Conservation (phyloP, 2,797 vertebrate genomes). For the Crocidura indochinensis region DNA sequence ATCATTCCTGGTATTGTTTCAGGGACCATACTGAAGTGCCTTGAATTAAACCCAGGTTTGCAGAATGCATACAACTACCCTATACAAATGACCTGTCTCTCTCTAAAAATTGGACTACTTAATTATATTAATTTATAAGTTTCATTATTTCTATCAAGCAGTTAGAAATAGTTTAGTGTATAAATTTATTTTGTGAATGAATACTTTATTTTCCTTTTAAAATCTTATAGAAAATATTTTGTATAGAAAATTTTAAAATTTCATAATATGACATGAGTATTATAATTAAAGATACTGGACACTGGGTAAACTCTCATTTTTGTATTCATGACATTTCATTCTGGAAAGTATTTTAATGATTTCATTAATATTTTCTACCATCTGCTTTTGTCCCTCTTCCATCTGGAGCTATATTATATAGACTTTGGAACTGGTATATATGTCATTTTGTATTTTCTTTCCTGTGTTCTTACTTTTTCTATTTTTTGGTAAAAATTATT, state of each 20-base stretch:
- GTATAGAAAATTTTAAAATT: slow-evolving; percentile 52
- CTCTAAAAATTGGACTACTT: background rate
- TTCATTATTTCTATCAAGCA: background rate
- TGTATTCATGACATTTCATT: slow-evolving; percentile 29
- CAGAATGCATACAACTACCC: too few species aligned
- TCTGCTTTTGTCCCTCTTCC: slow-evolving; percentile 76
- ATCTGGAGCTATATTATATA: slow-evolving; percentile 73
- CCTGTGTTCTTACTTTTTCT: slow-evolving; percentile 12
- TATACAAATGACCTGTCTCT: background rate
- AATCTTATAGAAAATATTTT: slow-evolving; percentile 24
- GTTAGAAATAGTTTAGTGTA: background rate
- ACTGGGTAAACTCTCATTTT: slow-evolving; percentile 44
- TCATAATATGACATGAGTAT: background rate
- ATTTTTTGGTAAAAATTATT: slow-evolving; percentile 30
- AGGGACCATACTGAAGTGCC: too few species aligned
- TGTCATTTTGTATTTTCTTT: slow-evolving; percentile 32
- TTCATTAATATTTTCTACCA: slow-evolving; percentile 79
- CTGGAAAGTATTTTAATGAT: slow-evolving; percentile 74
- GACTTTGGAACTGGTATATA: background rate
- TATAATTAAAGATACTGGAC: slow-evolving; percentile 19
- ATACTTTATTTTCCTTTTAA: slow-evolving; percentile 2
- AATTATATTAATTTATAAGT: background rate
- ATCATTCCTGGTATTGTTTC: too few species aligned
- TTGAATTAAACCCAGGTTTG: too few species aligned
- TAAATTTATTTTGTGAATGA: background rate